These are phyloP conservation scores for Machimus atricapillus DNA, from an alignment of 2,888 invertebrate genomes.

Conservation along the genomic window DNA sequence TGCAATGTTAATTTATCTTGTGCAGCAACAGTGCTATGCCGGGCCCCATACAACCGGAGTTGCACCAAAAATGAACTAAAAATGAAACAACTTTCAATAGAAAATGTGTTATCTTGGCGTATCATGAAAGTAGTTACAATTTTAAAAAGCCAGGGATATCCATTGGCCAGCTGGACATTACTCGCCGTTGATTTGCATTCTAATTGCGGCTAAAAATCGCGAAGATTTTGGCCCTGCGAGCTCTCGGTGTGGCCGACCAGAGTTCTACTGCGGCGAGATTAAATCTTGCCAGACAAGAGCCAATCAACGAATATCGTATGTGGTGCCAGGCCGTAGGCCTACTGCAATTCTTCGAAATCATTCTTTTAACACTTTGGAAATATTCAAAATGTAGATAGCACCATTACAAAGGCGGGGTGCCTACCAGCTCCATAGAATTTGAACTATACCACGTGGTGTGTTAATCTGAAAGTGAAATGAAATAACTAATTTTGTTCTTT, in stretches of 20 bases:
- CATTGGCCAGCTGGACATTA: not conserved
- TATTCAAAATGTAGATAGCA: conserved; percentile 7
- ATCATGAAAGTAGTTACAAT: conserved; percentile 4
- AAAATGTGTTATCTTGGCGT: conserved; percentile 1
- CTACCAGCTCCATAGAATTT: not conserved
- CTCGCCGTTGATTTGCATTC: not conserved
- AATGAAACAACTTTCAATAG: conserved; percentile 31
- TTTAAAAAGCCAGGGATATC: not conserved
- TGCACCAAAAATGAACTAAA: conserved; percentile 34
- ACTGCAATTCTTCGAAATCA: not conserved
- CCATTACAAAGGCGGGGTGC: not conserved
- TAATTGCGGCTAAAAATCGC: not conserved
- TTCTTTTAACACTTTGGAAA: conserved; percentile 27
- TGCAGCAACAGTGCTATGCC: not conserved
- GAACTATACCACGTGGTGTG: conserved; percentile 7
- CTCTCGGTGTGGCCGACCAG: not conserved
- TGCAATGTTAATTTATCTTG: conserved; percentile 27
- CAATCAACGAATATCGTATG: not conserved
- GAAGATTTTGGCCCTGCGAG: not conserved
- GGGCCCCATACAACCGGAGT: not conserved
- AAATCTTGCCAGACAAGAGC: not conserved
- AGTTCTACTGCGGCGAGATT: not conserved
- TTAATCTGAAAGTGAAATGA: conserved; percentile 42
- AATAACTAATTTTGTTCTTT: conserved; percentile 37
- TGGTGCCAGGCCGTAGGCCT: not conserved